A percentile compares a stretch with the other conserved stretches of the same genome.
Conservation (phyloP, 2,113 vertebrate genomes). For the Rhombomys opimus region DNA sequence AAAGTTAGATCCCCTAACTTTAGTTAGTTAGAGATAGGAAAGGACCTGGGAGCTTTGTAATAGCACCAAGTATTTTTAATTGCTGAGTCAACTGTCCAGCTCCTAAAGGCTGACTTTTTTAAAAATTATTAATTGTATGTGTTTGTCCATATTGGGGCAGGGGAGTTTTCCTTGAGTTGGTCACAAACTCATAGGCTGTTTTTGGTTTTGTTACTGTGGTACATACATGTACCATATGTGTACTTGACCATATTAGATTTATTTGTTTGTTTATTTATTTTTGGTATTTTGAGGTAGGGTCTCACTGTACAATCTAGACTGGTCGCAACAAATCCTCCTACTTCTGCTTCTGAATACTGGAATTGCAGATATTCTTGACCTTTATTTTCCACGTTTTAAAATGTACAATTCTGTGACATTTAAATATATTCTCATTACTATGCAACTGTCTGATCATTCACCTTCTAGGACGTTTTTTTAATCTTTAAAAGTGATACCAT, state of each 20-base stretch:
- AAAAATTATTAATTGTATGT: neutral
- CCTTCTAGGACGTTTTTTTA: neutral
- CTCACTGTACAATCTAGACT: neutral
- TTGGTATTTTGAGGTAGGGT: neutral
- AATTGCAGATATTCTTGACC: neutral
- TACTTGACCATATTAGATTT: neutral
- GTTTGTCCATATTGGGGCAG: neutral
- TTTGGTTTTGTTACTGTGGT: neutral
- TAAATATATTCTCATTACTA: neutral
- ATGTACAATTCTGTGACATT: neutral
- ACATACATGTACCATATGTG: neutral
- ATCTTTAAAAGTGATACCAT: neutral
- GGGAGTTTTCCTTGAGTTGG: neutral
- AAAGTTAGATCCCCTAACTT: neutral
- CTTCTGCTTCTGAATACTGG: neutral
- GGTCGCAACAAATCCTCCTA: neutral
- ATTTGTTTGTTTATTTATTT: neutral
- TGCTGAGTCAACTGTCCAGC: neutral
- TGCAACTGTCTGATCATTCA: neutral
- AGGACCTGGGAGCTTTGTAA: neutral
- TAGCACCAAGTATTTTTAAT: neutral
- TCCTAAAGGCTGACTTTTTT: neutral
- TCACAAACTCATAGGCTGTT: neutral
- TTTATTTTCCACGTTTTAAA: constrained; percentile 22
- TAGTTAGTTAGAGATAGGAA: neutral